Evolutionary conservation across 2,113 vertebrate species (phyloP).

Genomic region (Prunella himalayana): DNA sequence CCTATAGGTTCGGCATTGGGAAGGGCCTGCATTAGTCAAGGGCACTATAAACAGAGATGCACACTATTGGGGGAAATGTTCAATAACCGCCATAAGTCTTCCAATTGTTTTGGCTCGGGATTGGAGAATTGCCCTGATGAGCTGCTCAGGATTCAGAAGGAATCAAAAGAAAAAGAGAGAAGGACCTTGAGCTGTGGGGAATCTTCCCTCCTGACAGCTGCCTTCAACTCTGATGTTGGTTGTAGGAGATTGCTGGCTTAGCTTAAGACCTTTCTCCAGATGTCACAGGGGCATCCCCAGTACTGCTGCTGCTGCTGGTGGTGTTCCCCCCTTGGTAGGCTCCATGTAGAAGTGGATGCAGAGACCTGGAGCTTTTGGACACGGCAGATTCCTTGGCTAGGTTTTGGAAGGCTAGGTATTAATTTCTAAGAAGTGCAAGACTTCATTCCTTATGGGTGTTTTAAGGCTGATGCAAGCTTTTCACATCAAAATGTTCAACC

Average conservation of each 20-base stretch:
- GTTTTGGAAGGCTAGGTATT: not conserved
- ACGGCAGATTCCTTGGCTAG: not conserved
- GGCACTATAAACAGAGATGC: not conserved
- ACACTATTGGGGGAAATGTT: not conserved
- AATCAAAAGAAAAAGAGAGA: not conserved
- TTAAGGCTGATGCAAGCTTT: not conserved
- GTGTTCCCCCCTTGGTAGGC: not conserved
- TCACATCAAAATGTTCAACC: not conserved
- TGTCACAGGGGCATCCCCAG: not conserved
- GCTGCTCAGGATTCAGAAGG: not conserved
- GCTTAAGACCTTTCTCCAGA: not conserved
- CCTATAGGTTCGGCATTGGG: slow-evolving; percentile 25
- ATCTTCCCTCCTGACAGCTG: not conserved
- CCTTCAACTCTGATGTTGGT: not conserved
- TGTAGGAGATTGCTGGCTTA: not conserved
- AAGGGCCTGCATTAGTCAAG: not conserved
- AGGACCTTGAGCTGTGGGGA: fast-evolving
- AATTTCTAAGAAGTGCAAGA: not conserved
- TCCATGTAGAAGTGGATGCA: not conserved
- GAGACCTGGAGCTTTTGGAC: not conserved
- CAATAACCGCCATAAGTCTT: not conserved
- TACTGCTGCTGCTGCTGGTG: not conserved
- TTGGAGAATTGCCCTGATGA: not conserved
- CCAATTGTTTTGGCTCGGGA: not conserved
- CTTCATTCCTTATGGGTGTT: not conserved